These are phyloP conservation scores for Colaptes auratus DNA, from an alignment of 2,113 vertebrate species.

Conservation along the genomic window DNA sequence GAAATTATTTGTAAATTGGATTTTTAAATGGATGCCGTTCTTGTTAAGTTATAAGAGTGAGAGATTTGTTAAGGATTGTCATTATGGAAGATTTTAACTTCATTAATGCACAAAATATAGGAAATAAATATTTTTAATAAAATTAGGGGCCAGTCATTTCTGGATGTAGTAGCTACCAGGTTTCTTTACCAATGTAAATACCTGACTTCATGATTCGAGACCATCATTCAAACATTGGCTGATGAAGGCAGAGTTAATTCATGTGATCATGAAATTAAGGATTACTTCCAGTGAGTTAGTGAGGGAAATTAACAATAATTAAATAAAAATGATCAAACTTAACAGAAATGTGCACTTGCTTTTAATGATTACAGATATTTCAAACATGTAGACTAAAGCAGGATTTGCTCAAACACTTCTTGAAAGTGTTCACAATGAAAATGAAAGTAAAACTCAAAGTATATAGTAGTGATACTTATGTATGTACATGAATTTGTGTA, in stretches of 20 bases:
- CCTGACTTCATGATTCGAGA: neutral
- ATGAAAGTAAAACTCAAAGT: neutral
- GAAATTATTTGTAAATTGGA: neutral
- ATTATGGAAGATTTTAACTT: neutral
- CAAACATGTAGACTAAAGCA: neutral
- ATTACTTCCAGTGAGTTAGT: neutral
- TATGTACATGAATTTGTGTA: neutral
- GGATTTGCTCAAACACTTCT: neutral
- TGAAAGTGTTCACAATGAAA: neutral
- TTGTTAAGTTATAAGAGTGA: neutral
- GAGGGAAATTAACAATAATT: neutral
- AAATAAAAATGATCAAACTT: neutral
- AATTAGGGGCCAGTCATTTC: neutral
- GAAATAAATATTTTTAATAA: neutral
- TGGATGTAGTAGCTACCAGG: neutral
- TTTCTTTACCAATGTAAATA: neutral
- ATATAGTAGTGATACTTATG: neutral
- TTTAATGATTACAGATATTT: neutral
- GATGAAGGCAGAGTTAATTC: neutral
- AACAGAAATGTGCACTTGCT: neutral
- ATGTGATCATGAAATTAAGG: neutral
- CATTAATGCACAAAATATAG: neutral
- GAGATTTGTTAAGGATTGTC: neutral
- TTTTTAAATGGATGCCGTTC: neutral
- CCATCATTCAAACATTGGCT: neutral